phyloP scores from a whole-genome alignment of 2,113 vertebrate genomes.

The Xenopus laevis region DNA sequence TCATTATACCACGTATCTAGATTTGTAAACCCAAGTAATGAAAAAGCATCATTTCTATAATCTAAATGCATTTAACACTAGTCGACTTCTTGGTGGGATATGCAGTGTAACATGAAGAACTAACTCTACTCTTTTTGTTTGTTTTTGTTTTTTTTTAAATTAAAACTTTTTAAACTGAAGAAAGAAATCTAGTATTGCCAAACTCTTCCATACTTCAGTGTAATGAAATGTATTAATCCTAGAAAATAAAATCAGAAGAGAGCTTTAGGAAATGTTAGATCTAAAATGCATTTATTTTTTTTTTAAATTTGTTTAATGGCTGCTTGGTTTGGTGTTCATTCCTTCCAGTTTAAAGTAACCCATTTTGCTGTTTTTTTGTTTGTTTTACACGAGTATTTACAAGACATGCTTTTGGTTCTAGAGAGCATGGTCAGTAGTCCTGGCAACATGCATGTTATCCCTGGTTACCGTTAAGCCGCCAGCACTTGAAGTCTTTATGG shows the following conservation, averaged over 20 bases:
- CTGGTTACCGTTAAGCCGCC: constrained; percentile 51
- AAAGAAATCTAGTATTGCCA: constrained; percentile 62
- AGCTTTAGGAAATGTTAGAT: constrained; percentile 59
- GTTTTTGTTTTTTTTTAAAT: constrained; percentile 54
- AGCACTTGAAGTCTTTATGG: constrained; percentile 37
- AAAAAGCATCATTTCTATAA: constrained; percentile 69
- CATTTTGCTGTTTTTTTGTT: too few relatives aligned
- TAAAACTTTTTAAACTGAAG: constrained; percentile 58
- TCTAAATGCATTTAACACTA: constrained; percentile 68
- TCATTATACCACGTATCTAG: constrained; percentile 66
- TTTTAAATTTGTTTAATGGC: constrained; percentile 49
- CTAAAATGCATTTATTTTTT: constrained; percentile 58
- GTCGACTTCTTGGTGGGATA: constrained; percentile 60
- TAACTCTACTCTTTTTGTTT: constrained; percentile 66
- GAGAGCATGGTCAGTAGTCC: constrained; percentile 34
- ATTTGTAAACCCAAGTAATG: constrained; percentile 64
- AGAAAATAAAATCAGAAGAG: constrained; percentile 57
- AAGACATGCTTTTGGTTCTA: constrained; percentile 33
- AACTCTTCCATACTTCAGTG: constrained; percentile 65
- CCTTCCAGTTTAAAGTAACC: background rate
- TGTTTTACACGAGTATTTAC: background rate
- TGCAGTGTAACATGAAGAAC: constrained; percentile 73
- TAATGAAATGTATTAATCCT: constrained; percentile 73
- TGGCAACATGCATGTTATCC: constrained; percentile 50
- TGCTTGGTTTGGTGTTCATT: background rate